Conservation (phyloP, 2,797 vertebrate genomes). For the Merluccius polli region DNA sequence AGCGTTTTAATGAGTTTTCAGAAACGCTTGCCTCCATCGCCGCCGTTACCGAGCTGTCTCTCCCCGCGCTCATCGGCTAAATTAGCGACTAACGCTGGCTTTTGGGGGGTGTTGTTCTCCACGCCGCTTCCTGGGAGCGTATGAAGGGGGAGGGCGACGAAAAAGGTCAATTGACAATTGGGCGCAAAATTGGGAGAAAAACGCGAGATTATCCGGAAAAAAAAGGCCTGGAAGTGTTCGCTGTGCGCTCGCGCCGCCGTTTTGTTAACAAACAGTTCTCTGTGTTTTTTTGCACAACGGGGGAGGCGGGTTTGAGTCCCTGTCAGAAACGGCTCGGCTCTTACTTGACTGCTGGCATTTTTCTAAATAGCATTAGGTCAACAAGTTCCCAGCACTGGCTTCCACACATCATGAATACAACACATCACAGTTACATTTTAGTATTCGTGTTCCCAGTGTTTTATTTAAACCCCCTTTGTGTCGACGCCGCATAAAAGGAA, state of each 20-base stretch:
- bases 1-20: slow-evolving; percentile 66
- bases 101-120: slow-evolving; percentile 22
- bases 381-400: slow-evolving; percentile 35
- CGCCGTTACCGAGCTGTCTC: slow-evolving; percentile 55
- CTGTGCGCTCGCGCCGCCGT: neutral
- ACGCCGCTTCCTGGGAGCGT: slow-evolving; percentile 47
- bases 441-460: neutral
- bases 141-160: slow-evolving; percentile 27
- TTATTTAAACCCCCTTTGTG: neutral
- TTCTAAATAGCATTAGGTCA: slow-evolving; percentile 54
- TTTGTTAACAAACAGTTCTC: slow-evolving; percentile 16
- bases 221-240: neutral
- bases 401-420: slow-evolving; percentile 46
- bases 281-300: slow-evolving; percentile 12
- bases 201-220: neutral
- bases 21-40: slow-evolving; percentile 44
- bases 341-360: slow-evolving; percentile 42
- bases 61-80: slow-evolving; percentile 47
- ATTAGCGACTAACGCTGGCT: slow-evolving; percentile 54
- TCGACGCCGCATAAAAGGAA: slow-evolving; percentile 9
- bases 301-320: slow-evolving; percentile 43
- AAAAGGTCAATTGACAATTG: slow-evolving; percentile 53
- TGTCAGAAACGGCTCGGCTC: slow-evolving; percentile 32
- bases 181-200: slow-evolving; percentile 10
- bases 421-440: slow-evolving; percentile 17